These are phyloP conservation scores for Yponomeuta plumbellus DNA, from an alignment of 2,888 invertebrate species.

Conservation along the genomic window DNA sequence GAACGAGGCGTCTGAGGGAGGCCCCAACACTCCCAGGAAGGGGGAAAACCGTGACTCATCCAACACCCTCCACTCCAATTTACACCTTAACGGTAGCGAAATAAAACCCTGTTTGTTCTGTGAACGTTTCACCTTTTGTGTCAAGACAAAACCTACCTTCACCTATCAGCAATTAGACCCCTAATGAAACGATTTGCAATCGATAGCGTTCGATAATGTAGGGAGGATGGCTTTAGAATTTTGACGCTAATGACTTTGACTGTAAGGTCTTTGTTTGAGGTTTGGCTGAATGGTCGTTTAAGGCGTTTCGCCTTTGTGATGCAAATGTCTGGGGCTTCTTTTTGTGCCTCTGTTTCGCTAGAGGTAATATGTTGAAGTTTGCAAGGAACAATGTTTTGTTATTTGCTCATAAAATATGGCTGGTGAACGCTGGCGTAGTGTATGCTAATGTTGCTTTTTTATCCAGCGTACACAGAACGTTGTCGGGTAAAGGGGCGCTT, in stretches of 20 bases:
- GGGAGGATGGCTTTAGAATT: constrained; percentile 29
- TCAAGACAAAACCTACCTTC: constrained; percentile 48
- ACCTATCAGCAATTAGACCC: constrained; percentile 49
- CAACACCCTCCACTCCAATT: constrained; percentile 26
- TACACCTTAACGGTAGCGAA: constrained; percentile 33
- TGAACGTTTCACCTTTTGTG: constrained; percentile 22
- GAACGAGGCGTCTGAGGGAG: constrained; percentile 17
- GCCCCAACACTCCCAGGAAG: constrained; percentile 14
- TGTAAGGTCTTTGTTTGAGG: constrained; percentile 26
- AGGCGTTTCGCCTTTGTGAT: not conserved
- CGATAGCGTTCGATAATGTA: constrained; percentile 39
- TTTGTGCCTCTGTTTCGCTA: constrained; percentile 2
- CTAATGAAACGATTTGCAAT: constrained; percentile 55
- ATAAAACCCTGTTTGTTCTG: constrained; percentile 41
- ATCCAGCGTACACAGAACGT: constrained; percentile 35
- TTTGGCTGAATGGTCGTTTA: not conserved
- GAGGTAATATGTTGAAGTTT: constrained; percentile 25
- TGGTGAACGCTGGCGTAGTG: constrained; percentile 32
- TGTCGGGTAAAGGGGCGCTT: constrained; percentile 36
- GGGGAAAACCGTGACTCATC: constrained; percentile 24
- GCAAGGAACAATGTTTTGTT: constrained; percentile 38
- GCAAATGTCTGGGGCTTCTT: constrained; percentile 7
- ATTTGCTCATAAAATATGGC: constrained; percentile 49
- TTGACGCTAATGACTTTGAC: constrained; percentile 25
- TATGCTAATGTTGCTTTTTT: constrained; percentile 54